A percentile compares a stretch with the other conserved stretches of the same genome.
Conservation (phyloP, 1,140 invertebrate genomes). For the Triops cancriformis region DNA sequence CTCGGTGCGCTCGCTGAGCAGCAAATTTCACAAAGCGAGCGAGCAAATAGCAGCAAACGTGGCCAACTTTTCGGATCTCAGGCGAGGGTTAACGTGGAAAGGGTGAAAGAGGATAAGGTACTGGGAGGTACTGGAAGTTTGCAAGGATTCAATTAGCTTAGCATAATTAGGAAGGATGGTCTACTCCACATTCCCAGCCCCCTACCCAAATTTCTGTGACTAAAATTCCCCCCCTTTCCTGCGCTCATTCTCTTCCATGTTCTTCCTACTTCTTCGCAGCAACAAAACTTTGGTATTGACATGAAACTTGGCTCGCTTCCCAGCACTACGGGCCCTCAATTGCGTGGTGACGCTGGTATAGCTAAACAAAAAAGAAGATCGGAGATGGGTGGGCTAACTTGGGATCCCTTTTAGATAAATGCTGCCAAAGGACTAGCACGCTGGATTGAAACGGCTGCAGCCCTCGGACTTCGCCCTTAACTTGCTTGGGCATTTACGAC, state of each 20-base stretch:
- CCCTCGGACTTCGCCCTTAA: no score
- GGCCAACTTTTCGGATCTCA: not conserved
- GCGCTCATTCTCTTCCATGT: no score
- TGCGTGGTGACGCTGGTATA: not conserved
- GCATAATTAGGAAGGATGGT: not conserved
- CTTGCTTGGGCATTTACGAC: no score
- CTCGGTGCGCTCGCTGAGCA: not conserved
- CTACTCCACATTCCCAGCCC: not conserved
- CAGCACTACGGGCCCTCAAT: not conserved
- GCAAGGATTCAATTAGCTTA: slow-evolving; percentile 8
- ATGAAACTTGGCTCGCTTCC: not conserved
- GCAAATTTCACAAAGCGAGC: not conserved
- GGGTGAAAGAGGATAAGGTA: not conserved
- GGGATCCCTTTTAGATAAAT: not conserved
- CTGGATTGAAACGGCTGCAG: no score
- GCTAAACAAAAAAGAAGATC: not conserved
- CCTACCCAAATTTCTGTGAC: not conserved
- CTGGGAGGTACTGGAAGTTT: not conserved
- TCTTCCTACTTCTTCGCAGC: no score
- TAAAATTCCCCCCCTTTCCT: no score
- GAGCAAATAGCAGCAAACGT: not conserved
- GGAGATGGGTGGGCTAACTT: not conserved
- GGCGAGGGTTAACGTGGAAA: not conserved
- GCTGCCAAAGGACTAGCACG: no score
- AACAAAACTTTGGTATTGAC: not conserved